Evolutionary conservation across 2,113 vertebrate genomes (phyloP).

Genomic region (Dunckerocampus dactyliophorus): DNA sequence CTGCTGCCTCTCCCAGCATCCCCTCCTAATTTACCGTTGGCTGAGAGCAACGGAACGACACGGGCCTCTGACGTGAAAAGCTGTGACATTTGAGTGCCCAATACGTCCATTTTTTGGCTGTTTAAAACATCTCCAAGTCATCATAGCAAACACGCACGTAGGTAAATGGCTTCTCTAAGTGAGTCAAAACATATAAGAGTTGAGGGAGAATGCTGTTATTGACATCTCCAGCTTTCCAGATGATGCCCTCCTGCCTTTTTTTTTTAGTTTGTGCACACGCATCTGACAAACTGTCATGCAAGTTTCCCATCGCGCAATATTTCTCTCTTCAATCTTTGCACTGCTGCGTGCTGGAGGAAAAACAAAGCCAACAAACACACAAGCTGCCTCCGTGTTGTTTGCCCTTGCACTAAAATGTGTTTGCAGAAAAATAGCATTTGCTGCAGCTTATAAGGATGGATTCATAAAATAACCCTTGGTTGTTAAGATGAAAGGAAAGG

Average conservation of each 20-base stretch:
- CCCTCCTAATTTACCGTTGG: conserved; percentile 10
- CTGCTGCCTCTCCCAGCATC: conserved; percentile 21
- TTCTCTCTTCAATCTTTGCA: conserved; percentile 2
- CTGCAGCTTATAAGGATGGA: conserved; percentile 25
- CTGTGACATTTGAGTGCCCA: conserved; percentile 35
- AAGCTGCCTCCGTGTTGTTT: conserved; percentile 21
- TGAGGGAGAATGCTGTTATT: conserved; percentile 29
- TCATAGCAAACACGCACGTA: conserved; percentile 31
- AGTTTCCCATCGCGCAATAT: background rate
- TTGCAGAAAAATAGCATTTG: conserved; percentile 16
- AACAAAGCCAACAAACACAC: conserved; percentile 22
- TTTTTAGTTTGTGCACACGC: background rate
- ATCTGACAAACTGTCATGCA: too few species aligned
- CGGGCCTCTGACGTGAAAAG: conserved; percentile 36
- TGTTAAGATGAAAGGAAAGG: conserved; percentile 14
- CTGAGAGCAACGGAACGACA: conserved; percentile 45
- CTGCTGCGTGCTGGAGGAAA: conserved; percentile 20
- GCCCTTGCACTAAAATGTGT: conserved; percentile 13
- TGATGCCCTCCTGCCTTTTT: conserved; percentile 2
- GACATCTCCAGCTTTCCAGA: background rate
- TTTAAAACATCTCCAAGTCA: conserved; percentile 43
- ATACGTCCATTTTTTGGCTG: conserved; percentile 30
- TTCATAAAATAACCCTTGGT: conserved; percentile 37
- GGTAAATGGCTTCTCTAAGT: conserved; percentile 44
- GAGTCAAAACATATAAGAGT: conserved; percentile 47